Conservation (phyloP, 2,113 vertebrate genomes). For the Ceyx cyanopectus region DNA sequence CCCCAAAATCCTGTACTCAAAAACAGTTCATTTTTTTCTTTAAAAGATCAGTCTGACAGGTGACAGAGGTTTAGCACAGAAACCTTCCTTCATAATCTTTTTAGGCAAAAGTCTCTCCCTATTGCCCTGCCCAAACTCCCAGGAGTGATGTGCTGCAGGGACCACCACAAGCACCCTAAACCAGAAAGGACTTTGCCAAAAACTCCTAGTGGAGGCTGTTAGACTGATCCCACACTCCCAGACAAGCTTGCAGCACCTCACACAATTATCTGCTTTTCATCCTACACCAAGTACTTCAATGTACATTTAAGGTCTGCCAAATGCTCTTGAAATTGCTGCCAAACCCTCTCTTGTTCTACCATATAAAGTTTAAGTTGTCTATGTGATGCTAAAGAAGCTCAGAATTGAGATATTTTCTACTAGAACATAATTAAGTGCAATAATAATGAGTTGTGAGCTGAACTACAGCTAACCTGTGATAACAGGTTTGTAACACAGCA, state of each 20-base stretch:
- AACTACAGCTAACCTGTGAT: neutral
- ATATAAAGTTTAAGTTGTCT: neutral
- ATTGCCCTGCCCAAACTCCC: neutral
- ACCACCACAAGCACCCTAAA: neutral
- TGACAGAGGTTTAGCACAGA: neutral
- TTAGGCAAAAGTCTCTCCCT: neutral
- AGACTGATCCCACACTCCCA: neutral
- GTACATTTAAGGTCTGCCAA: neutral
- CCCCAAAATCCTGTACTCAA: neutral
- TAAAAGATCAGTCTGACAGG: neutral
- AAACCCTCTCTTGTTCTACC: neutral
- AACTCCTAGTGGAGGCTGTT: neutral
- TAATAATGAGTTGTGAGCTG: neutral
- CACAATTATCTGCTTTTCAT: neutral
- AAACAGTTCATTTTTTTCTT: accelerated
- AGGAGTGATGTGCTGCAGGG: neutral
- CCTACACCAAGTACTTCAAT: neutral
- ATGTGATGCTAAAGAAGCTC: neutral
- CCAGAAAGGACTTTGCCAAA: neutral
- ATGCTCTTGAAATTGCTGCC: neutral
- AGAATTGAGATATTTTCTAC: neutral
- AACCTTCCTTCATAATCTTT: neutral
- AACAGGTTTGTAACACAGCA: neutral
- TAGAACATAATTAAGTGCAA: neutral
- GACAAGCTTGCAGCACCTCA: conserved; percentile 3